phyloP scores from a whole-genome alignment of 2,797 vertebrate genomes.

The Loris lydekkerianus region DNA sequence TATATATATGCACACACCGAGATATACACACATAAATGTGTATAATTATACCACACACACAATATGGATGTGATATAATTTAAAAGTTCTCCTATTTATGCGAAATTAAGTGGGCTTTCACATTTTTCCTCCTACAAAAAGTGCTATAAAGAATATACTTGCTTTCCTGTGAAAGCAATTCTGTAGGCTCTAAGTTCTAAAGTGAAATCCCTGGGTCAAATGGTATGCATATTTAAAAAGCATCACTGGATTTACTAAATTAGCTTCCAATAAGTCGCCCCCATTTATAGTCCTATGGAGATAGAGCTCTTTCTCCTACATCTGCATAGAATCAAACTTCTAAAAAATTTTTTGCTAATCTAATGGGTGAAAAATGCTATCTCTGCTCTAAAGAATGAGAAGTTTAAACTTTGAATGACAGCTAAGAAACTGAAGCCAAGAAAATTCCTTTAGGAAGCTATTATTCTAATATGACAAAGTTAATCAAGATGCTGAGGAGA shows the following conservation, averaged over 20 bases:
- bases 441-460: conserved; percentile 76
- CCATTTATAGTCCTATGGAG: not conserved
- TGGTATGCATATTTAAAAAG: not conserved
- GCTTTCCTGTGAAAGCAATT: conserved; percentile 28
- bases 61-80: not conserved
- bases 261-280: not conserved
- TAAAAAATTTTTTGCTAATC: conserved; percentile 23
- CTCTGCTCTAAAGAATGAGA: conserved; percentile 66
- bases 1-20: not conserved
- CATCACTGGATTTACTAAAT: conserved; percentile 28
- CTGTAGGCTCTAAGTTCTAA: not conserved
- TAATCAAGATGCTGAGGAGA: conserved; percentile 65
- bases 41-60: not conserved
- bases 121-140: conserved; percentile 36
- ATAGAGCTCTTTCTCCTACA: not conserved
- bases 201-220: not conserved
- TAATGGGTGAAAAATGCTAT: conserved; percentile 62
- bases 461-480: conserved; percentile 74
- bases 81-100: not conserved
- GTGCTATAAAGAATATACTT: conserved; percentile 22
- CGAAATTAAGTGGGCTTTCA: conserved; percentile 27
- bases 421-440: conserved; percentile 54
- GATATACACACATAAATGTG: not conserved
- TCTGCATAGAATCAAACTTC: not conserved
- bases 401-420: conserved; percentile 71